phyloP scores from a whole-genome alignment of 2,888 invertebrate genomes.

The Nematopogon swammerdamellus region DNA sequence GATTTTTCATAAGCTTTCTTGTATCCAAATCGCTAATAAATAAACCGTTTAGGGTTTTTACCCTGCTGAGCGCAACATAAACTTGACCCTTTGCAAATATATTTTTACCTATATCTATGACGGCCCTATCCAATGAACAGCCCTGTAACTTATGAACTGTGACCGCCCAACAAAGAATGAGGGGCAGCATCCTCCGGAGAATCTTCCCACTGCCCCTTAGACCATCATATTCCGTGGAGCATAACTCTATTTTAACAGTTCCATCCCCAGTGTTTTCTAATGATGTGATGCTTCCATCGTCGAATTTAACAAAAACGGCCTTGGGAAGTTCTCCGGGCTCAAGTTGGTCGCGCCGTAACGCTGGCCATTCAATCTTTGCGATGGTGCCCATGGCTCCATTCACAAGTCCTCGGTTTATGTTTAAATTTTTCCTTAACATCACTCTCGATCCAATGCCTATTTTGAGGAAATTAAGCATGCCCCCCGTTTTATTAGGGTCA shows the following conservation, averaged over 20 bases:
- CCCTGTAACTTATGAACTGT: conserved; percentile 17
- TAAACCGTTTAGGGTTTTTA: conserved; percentile 7
- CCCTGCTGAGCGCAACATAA: conserved; percentile 16
- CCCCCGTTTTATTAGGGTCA: too few relatives aligned
- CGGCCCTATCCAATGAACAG: conserved; percentile 15
- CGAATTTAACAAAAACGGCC: conserved; percentile 3
- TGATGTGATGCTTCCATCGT: conserved; percentile 3
- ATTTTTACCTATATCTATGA: conserved; percentile 14
- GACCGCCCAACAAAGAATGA: conserved; percentile 13
- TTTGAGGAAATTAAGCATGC: too few relatives aligned
- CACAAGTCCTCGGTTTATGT: conserved; percentile 13
- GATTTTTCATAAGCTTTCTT: conserved; percentile 1
- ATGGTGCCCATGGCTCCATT: conserved; percentile 10
- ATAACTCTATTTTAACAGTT: too few relatives aligned
- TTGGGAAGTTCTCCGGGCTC: conserved; percentile 6
- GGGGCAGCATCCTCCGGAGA: conserved; percentile 15
- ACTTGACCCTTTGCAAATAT: conserved; percentile 16
- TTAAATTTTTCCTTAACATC: conserved; percentile 16
- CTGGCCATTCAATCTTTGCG: conserved; percentile 11
- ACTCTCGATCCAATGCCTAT: conserved; percentile 10
- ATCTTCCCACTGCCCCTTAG: conserved; percentile 14
- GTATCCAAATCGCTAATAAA: conserved; percentile 1
- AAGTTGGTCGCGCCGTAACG: conserved; percentile 6
- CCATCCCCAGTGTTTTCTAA: conserved; percentile 1
- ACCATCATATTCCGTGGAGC: too few relatives aligned